Evolutionary conservation across 2,113 vertebrate genomes (phyloP).

Genomic region (Eretmochelys imbricata): DNA sequence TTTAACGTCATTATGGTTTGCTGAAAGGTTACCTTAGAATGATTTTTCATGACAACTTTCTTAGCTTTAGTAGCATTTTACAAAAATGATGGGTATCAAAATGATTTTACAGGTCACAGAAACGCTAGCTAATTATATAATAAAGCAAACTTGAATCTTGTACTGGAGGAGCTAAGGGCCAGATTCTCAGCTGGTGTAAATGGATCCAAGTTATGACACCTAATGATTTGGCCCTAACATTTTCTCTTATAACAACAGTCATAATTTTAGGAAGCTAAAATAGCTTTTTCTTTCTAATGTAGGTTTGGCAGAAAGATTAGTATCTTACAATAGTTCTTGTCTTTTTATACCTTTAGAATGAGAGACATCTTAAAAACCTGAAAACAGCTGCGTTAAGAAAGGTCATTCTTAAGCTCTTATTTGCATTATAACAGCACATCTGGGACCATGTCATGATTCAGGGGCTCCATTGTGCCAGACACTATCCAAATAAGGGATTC

Average conservation of each 20-base stretch:
- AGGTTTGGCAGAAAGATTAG: background rate
- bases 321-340: background rate
- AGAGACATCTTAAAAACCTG: background rate
- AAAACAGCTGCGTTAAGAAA: background rate
- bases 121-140: conserved; percentile 14
- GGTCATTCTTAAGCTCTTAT: accelerated
- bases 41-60: background rate
- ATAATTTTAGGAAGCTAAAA: conserved; percentile 19
- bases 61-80: background rate
- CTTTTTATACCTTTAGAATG: background rate
- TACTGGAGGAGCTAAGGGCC: background rate
- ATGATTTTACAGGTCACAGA: conserved; percentile 10
- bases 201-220: background rate
- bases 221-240: background rate
- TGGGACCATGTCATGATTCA: accelerated
- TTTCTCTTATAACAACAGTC: conserved; percentile 16
- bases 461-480: accelerated
- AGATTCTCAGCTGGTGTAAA: conserved; percentile 32
- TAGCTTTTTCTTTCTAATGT: background rate
- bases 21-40: background rate
- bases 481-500: accelerated
- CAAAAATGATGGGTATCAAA: background rate
- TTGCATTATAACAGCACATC: accelerated
- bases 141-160: background rate
- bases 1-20: background rate